These are phyloP conservation scores for Drosophila pseudotalamancana DNA, from an alignment of 2,888 invertebrate species.

Conservation along the genomic window DNA sequence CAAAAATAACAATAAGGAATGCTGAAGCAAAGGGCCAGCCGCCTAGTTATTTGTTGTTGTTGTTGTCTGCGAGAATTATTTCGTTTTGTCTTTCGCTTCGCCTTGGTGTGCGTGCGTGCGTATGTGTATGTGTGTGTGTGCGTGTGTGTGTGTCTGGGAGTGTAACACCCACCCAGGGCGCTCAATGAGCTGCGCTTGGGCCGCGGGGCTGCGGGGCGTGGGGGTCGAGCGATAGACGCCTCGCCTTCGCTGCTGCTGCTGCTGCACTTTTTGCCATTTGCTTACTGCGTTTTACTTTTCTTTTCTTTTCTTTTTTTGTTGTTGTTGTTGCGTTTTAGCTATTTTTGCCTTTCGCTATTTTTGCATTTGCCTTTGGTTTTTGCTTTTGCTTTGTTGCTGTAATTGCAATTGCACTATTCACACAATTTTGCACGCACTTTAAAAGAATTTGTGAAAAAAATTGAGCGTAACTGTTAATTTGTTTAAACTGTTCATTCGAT, in stretches of 20 bases:
- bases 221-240: conserved; percentile 49
- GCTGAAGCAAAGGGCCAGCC: neutral
- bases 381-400: too few relatives aligned
- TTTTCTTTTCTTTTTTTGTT: conserved; percentile 8
- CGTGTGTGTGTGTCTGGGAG: conserved; percentile 2
- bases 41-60: conserved; percentile 31
- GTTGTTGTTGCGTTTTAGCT: neutral
- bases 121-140: neutral
- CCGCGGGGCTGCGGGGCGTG: neutral
- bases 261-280: conserved; percentile 60
- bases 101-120: neutral
- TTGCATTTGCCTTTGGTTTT: too few relatives aligned
- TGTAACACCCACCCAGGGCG: conserved; percentile 32
- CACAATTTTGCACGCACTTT: conserved; percentile 48
- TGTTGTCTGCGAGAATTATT: conserved; percentile 17
- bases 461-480: neutral
- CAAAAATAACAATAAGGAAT: neutral
- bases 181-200: neutral
- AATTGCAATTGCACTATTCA: conserved; percentile 13
- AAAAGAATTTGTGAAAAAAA: conserved; percentile 62
- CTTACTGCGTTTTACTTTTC: conserved; percentile 35
- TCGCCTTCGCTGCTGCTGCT: conserved; percentile 50
- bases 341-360: neutral
- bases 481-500: conserved; percentile 10
- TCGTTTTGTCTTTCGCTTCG: conserved; percentile 2